Base-by-base conservation (phyloP, 2,888 invertebrate species). In the Cerastoderma edule region DNA sequence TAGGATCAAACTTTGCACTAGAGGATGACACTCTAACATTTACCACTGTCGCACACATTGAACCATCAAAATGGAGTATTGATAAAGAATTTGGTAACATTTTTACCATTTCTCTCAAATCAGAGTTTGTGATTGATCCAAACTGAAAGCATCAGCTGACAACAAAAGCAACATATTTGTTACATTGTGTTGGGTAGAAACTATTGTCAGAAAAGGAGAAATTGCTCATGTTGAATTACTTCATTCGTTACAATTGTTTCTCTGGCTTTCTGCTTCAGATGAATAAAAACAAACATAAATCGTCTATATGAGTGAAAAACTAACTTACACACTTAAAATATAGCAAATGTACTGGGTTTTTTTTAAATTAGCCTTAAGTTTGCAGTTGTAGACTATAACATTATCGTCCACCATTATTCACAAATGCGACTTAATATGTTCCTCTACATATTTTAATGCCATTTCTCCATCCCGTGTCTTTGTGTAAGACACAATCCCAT, bases 401-500 rank as follows among this genome's bases (percentile, higher is more conserved):
- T n/a, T 22, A 16, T 8, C 39, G 39, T 16, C 16, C 8, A 8
- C 8, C 8, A 53, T 8, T 57, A 28, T 30, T 48, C 35, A 72
- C 16, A 72, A 48, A 54, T 63, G 1, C 16, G 28, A 22, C 19
- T 60, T 67, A 19, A 75, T 28, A 30, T 53, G 69, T 16, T 44
- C 24, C 6, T 48, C 39, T 4, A 75, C 57, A 22, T 32, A 33
- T 10, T 13, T 32, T 19, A 69, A 44, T 10, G 69, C 65, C 16
- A 56, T 13, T 8, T 46, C 44, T 1, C 74, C 74, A 32, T 30
- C 32, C 0, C 27, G 19, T 33, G 66, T 75, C 44, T 69, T 69
- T 22, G 74, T 75, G 44, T 69, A 75, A 0, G 69, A 69, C 10
- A 65, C 54, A 10, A 75, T 65, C 16, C 74, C 74, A 48, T 75